A percentile compares a stretch with the other conserved stretches of the same genome.
These are phyloP conservation scores for Parauchenoglanis punctatus DNA, from an alignment of 2,797 vertebrate genomes.

Conservation along the genomic window DNA sequence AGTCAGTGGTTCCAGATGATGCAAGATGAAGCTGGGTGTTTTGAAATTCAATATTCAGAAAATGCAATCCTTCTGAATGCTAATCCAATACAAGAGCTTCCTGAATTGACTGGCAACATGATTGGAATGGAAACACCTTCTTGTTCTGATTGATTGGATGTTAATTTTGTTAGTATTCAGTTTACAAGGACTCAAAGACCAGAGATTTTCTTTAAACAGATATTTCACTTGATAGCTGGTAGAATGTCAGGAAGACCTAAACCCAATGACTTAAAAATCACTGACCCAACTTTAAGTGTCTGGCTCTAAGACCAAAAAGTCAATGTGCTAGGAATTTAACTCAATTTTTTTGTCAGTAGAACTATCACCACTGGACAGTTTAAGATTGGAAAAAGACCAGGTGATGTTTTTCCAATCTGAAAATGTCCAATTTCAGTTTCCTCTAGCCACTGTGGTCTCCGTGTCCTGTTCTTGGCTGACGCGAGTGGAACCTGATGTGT, in stretches of 20 bases:
- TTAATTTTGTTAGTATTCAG: background rate
- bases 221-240: background rate
- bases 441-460: background rate
- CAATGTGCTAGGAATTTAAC: background rate
- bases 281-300: background rate
- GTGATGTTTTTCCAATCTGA: background rate
- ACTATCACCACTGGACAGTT: background rate
- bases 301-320: background rate
- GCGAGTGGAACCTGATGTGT: background rate
- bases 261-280: slow-evolving; percentile 4
- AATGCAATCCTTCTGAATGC: background rate
- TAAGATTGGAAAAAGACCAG: background rate
- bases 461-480: slow-evolving; percentile 6
- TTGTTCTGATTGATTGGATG: background rate
- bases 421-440: background rate
- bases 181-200: background rate
- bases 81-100: background rate
- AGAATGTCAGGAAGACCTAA: background rate
- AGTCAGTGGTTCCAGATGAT: background rate
- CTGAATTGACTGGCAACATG: background rate
- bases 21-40: background rate
- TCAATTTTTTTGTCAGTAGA: background rate
- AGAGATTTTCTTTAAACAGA: background rate
- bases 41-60: background rate
- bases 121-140: background rate